A percentile compares a stretch with the other conserved stretches of the same genome.
phyloP scores from a whole-genome alignment of 2,113 vertebrate genomes.

The Turnix velox region DNA sequence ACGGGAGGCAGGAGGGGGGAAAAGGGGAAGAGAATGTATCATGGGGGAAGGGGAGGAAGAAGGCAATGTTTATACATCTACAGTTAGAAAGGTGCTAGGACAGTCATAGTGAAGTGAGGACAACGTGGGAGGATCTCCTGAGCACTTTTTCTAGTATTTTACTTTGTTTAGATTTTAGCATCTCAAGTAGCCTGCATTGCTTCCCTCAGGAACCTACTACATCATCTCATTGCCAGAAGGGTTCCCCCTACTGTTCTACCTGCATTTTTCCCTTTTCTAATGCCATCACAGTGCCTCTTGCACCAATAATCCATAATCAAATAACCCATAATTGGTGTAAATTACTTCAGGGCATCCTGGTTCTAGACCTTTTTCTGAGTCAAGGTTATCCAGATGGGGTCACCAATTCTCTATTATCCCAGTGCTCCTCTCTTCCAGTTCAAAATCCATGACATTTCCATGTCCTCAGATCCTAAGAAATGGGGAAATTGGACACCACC shows the following conservation, averaged over 20 bases:
- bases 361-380: neutral
- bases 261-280: neutral
- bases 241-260: neutral
- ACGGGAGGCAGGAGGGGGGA: too few species aligned
- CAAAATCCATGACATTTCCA: neutral
- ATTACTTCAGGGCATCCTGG: neutral
- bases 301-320: too few species aligned
- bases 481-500: neutral
- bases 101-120: neutral
- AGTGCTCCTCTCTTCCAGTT: neutral
- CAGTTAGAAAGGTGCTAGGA: neutral
- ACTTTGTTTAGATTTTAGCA: neutral
- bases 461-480: neutral
- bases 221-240: neutral
- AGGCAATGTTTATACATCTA: neutral
- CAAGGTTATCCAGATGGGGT: neutral
- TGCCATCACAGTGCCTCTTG: neutral
- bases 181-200: neutral
- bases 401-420: fast-evolving
- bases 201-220: neutral
- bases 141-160: neutral
- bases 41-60: fast-evolving
- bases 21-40: too few species aligned
- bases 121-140: neutral
- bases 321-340: neutral